phyloP scores from a whole-genome alignment of 1,140 invertebrate species.

The Ips nitidus region DNA sequence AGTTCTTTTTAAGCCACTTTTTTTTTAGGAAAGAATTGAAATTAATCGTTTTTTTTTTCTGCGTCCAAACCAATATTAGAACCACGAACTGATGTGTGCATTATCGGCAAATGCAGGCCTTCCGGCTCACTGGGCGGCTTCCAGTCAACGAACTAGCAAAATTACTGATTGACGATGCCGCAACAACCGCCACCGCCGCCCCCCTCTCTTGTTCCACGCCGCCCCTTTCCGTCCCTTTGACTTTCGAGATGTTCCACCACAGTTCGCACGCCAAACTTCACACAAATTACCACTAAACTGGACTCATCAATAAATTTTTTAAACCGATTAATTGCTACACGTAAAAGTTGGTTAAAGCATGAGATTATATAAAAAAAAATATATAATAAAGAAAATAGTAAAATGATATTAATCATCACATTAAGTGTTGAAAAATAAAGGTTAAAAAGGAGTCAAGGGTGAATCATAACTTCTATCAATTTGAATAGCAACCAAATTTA shows the following conservation, averaged over 20 bases:
- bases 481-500: no score
- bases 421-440: no score
- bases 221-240: slow-evolving; percentile 7
- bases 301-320: background rate
- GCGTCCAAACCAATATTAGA: background rate
- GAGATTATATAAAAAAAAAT: no score
- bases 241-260: slow-evolving; percentile 14
- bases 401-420: no score
- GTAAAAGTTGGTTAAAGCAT: no score
- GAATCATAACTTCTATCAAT: no score
- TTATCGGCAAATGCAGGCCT: slow-evolving; percentile 50
- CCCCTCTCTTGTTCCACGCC: background rate
- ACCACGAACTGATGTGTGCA: slow-evolving; percentile 21
- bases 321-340: no score
- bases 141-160: slow-evolving; percentile 47
- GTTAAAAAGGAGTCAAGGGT: no score
- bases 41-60: background rate
- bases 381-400: no score
- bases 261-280: slow-evolving; percentile 24
- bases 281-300: slow-evolving; percentile 15
- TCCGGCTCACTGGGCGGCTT: slow-evolving; percentile 45
- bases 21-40: background rate
- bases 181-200: slow-evolving; percentile 2
- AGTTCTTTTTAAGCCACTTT: background rate
- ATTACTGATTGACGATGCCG: slow-evolving; percentile 48